Conservation (phyloP, 2,797 vertebrate species). For the Rhynchotus rufescens region DNA sequence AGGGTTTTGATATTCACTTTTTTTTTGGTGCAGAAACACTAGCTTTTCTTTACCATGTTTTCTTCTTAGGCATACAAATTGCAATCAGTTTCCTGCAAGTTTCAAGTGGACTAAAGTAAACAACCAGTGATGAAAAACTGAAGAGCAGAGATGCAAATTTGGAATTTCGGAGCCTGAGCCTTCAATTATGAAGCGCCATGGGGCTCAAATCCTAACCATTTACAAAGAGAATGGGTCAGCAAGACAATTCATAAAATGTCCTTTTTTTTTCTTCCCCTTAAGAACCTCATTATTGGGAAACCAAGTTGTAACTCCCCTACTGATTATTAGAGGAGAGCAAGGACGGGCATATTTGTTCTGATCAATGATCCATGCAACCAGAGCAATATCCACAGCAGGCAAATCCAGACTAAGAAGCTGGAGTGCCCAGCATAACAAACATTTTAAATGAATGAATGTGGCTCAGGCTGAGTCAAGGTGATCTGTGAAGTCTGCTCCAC, state of each 20-base stretch:
- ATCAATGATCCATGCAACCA: constrained; percentile 73
- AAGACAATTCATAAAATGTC: not conserved
- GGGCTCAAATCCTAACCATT: not conserved
- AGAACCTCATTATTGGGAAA: constrained; percentile 51
- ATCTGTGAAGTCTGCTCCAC: constrained; percentile 54
- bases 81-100: not conserved
- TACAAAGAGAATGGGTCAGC: not conserved
- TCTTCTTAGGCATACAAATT: not conserved
- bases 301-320: constrained; percentile 62
- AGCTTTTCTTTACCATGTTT: not conserved
- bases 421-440: constrained; percentile 59
- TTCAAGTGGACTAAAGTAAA: constrained; percentile 28
- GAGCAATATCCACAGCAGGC: constrained; percentile 67
- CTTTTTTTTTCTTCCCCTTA: constrained; percentile 18
- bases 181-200: not conserved
- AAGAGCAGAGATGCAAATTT: not conserved
- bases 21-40: not conserved
- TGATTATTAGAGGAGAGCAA: constrained; percentile 69
- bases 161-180: not conserved
- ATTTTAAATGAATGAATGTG: constrained; percentile 64
- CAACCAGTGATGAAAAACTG: not conserved
- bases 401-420: constrained; percentile 64
- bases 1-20: not conserved
- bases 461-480: constrained; percentile 72
- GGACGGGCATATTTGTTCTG: constrained; percentile 71